Evolutionary conservation across 2,113 vertebrate species (phyloP), one percentile per base, ranked within the genome.

Genomic region (Centropristis striata): DNA sequence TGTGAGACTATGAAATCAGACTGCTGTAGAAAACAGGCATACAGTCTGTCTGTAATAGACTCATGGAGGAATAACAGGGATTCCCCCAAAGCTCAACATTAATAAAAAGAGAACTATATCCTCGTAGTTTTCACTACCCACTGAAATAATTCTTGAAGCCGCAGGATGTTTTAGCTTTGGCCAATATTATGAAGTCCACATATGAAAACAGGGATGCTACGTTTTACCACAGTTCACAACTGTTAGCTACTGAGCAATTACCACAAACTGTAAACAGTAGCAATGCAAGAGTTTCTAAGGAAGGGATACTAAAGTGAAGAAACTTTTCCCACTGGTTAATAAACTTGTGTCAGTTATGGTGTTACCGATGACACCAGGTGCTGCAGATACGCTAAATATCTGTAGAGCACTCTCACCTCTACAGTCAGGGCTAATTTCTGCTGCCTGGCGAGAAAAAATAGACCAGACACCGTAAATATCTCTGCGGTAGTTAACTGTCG

Each of bases 11-110:
- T 59, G 39, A 79, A 81, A 70, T 84, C 16, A 65, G 41, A 57
- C 60, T 41, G 44, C 20, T 67, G 28, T 20, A 74, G 44, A 75
- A 60, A 61, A 74, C 60, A 51, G 60, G 79, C 27, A 12, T 27
- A 71, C 71, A 70, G 21, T 77, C 60, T 60, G 75, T 64, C 44
- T 8, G 11, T 63, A 58, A 59, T 42, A 68, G 55, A 69, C 42
- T 21, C 37, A 13, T 12, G 5, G 49, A 70, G 47, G 65, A 71
- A 57, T 36, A 63, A 50, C 25, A 49, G n/a, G 37, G 61, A 58
- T 49, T 77, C 27, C 49, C 71, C 47, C 49, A 54, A 66, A 49
- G 55, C 54, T 64, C 1, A 6, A 59, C 39, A 21, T 18, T 68
- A 28, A 81, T 3, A 32, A 41, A 20, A 37, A 32, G 0, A 25